These are phyloP conservation scores for Apomyelois bistriatella DNA, from an alignment of 2,888 invertebrate species.

Conservation along the genomic window DNA sequence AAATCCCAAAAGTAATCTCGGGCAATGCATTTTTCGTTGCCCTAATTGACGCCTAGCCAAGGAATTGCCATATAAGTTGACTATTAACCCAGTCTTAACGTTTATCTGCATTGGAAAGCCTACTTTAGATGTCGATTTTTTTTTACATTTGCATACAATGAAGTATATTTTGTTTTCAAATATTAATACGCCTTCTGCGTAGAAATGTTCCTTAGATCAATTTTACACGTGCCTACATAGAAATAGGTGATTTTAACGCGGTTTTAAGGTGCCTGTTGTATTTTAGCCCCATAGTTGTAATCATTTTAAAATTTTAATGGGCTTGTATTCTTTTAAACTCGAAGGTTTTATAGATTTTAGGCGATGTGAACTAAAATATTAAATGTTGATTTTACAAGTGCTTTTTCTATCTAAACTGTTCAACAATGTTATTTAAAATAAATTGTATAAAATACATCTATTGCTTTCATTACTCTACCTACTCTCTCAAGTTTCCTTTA, in stretches of 20 bases:
- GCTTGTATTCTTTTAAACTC: constrained; percentile 39
- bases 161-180: constrained; percentile 17
- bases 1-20: too few relatives aligned
- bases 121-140: constrained; percentile 15
- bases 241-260: constrained; percentile 52
- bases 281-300: constrained; percentile 26
- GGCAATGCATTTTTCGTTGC: too few relatives aligned
- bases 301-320: constrained; percentile 36
- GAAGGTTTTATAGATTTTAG: constrained; percentile 56
- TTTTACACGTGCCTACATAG: constrained; percentile 44
- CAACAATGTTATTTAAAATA: constrained; percentile 41
- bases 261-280: constrained; percentile 46
- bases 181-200: constrained; percentile 45
- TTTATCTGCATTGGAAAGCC: constrained; percentile 7
- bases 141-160: constrained; percentile 11
- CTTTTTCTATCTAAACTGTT: constrained; percentile 55
- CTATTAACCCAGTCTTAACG: not conserved
- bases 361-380: constrained; percentile 31
- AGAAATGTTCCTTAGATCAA: constrained; percentile 50
- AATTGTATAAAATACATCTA: constrained; percentile 24
- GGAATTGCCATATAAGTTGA: not conserved
- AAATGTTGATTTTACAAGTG: constrained; percentile 59
- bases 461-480: not conserved
- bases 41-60: too few relatives aligned
- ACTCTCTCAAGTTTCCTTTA: too few relatives aligned